Evolutionary conservation across 1,140 invertebrate species (phyloP).

Genomic region (Meloidogyne hapla): DNA sequence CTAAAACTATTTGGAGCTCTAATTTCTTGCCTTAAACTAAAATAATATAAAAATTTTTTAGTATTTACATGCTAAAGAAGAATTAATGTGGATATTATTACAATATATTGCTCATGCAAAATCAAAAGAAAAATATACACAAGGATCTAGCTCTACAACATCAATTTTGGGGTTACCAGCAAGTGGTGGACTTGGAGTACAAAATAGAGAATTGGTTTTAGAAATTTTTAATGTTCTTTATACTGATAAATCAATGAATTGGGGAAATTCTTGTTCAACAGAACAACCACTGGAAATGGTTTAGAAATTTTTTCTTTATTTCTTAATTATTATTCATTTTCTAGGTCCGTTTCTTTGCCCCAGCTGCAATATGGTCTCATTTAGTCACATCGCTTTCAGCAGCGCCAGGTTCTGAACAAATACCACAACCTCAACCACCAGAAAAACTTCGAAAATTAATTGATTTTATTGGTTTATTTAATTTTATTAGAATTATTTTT

Average conservation of each 20-base stretch:
- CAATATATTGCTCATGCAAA: slow-evolving; percentile 44
- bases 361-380: slow-evolving; percentile 52
- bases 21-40: no score
- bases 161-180: neutral
- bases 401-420: slow-evolving; percentile 10
- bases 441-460: slow-evolving; percentile 40
- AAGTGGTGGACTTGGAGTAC: neutral
- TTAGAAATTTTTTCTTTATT: no score
- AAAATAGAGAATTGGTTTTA: slow-evolving; percentile 31
- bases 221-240: slow-evolving; percentile 51
- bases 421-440: slow-evolving; percentile 30
- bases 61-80: slow-evolving; percentile 37
- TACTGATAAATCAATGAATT: slow-evolving; percentile 36
- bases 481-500: neutral
- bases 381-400: slow-evolving; percentile 9
- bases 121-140: slow-evolving; percentile 18
- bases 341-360: slow-evolving; percentile 50
- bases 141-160: slow-evolving; percentile 7
- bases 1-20: no score
- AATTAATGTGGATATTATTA: slow-evolving; percentile 49
- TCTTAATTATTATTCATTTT: no score
- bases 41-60: neutral
- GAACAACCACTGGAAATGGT: slow-evolving; percentile 27
- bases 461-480: slow-evolving; percentile 38
- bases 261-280: slow-evolving; percentile 23